Conservation (phyloP, 2,113 vertebrate genomes). For the Sinocyclocheilus anshuiensis region DNA sequence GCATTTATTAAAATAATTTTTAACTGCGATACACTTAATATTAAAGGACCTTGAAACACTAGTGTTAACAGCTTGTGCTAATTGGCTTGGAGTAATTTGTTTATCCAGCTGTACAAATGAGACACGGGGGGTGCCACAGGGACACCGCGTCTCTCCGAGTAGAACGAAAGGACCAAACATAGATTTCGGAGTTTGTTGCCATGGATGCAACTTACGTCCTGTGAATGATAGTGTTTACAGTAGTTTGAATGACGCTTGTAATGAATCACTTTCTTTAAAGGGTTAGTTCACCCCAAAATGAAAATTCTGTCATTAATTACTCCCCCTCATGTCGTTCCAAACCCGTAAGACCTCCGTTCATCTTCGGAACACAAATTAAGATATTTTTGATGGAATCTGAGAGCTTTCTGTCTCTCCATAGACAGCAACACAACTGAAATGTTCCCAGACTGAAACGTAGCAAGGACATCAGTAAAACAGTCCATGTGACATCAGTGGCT, state of each 20-base stretch:
- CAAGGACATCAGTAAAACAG: no score
- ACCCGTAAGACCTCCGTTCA: no score
- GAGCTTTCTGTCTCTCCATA: no score
- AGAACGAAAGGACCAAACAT: background rate
- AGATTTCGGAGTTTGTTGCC: background rate
- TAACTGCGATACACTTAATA: background rate
- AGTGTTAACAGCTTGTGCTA: constrained; percentile 40
- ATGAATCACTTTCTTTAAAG: background rate
- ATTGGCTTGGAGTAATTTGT: constrained; percentile 42
- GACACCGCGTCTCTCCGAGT: background rate
- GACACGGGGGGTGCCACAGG: constrained; percentile 23
- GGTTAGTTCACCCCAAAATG: no score
- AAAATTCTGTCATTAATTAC: no score
- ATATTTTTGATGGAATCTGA: no score
- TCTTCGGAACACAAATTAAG: no score
- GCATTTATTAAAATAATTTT: constrained; percentile 18
- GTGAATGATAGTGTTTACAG: background rate
- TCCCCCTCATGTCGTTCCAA: no score
- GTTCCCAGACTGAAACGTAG: no score
- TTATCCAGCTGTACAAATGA: constrained; percentile 42
- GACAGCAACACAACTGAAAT: no score
- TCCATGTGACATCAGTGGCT: no score
- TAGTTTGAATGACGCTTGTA: background rate
- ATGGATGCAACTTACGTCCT: constrained; percentile 1
- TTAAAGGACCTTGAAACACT: constrained; percentile 13